Conservation (phyloP, 2,888 invertebrate genomes). For the Alcis repandata region DNA sequence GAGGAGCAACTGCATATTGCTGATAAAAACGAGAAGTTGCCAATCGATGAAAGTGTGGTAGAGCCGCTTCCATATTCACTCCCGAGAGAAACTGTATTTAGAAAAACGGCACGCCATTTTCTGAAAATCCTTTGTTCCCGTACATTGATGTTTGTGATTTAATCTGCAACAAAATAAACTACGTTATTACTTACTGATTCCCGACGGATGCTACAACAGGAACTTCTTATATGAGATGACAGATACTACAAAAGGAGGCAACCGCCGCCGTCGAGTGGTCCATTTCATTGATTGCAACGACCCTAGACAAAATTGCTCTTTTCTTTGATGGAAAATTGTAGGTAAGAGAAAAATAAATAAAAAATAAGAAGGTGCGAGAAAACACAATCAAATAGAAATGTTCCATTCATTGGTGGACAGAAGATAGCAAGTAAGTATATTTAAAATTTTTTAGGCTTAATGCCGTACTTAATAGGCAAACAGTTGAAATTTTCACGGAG, state of each 20-base stretch:
- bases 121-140: conserved; percentile 37
- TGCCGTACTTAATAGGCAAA: no score
- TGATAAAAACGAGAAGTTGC: conserved; percentile 78
- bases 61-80: conserved; percentile 76
- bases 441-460: no score
- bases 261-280: conserved; percentile 63
- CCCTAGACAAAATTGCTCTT: conserved; percentile 43
- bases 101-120: conserved; percentile 45
- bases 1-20: conserved; percentile 76
- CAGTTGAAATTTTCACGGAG: no score
- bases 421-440: no score
- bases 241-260: conserved; percentile 45
- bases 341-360: not conserved
- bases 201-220: conserved; percentile 53
- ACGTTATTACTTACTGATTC: conserved; percentile 37
- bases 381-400: not conserved
- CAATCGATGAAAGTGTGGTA: conserved; percentile 77
- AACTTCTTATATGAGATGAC: conserved; percentile 49
- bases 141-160: conserved; percentile 44
- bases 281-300: conserved; percentile 77
- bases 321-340: conserved; percentile 1
- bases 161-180: conserved; percentile 60
- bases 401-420: not conserved
- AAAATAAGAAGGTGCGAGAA: not conserved
- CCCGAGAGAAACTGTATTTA: conserved; percentile 35